Conservation (phyloP, 1,140 invertebrate genomes). For the Neodiprion fabricii region DNA sequence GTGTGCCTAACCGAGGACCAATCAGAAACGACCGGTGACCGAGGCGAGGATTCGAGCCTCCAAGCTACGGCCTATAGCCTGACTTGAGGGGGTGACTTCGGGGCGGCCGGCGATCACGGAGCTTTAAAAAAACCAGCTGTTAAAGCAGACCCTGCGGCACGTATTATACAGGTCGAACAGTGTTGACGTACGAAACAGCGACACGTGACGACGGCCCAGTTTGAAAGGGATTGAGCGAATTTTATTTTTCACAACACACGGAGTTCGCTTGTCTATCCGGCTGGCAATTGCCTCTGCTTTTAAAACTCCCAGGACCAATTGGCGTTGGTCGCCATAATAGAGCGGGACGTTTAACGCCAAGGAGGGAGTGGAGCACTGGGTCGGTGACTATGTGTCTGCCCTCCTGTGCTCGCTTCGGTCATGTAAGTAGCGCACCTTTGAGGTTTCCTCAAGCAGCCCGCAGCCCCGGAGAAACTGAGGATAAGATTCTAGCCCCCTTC, state of each 20-base stretch:
- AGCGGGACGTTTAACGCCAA: not conserved
- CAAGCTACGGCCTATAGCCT: not conserved
- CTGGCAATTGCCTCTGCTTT: not conserved
- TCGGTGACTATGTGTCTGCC: not conserved
- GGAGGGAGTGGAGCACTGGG: not conserved
- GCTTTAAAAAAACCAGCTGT: not conserved
- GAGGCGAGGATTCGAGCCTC: not conserved
- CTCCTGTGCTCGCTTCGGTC: too few species aligned
- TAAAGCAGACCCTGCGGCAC: not conserved
- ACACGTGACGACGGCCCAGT: not conserved
- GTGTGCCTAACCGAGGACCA: not conserved
- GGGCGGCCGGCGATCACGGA: too few species aligned
- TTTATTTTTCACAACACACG: not conserved
- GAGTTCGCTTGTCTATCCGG: not conserved
- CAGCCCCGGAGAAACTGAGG: not conserved
- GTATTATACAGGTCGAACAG: not conserved
- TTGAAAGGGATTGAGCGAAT: too few species aligned
- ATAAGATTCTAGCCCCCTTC: too few species aligned
- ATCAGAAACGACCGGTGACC: not conserved
- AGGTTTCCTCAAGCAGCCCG: slow-evolving; percentile 3
- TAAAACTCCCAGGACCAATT: too few species aligned
- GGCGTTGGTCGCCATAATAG: not conserved
- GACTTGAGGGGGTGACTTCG: too few species aligned
- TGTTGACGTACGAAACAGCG: not conserved
- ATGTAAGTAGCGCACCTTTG: not conserved